Evolutionary conservation across 2,113 vertebrate genomes (phyloP), one percentile per base, ranked within the genome.

Genomic region (Porphyrio hochstetteri): DNA sequence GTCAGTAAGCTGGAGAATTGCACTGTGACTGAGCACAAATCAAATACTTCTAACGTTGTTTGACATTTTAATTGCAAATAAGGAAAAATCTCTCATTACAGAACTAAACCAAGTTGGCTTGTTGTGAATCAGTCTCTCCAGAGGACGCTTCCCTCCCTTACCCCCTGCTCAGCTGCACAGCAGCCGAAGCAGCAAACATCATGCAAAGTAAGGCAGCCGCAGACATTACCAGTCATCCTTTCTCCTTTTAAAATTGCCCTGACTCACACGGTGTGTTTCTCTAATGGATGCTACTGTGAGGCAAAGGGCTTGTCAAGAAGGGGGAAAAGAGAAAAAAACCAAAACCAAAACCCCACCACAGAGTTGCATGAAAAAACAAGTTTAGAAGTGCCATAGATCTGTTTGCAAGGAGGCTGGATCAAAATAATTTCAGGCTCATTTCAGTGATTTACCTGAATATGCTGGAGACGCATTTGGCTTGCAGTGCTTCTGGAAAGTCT

Each of bases 21-120:
- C 27, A 23, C 35, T 91, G 65, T 82, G 78, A 92, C 64, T 46
- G 50, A 89, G 59, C 48, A 81, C 74, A 93, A 77, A 97, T 94
- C 90, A 95, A 60, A 93, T 77, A 33, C 64, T 27, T 69, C 79
- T 86, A 91, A 72, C 12, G 9, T 84, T 91, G 91, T 80, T 80
- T 89, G 93, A 92, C 71, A 88, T 96, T 70, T 88, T 80, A 96
- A 88, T 85, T 94, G 82, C 57, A 95, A 92, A 84, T 75, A 77
- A 84, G 81, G 46, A 86, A 85, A 81, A 35, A 42, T 5, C 40
- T 87, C 86, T 94, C 88, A 60, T 86, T 91, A 65, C 21, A n/a
- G 59, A 93, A 82, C 53, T 63, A 35, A 92, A 91, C 65, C 44
- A 89, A 87, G 70, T 29, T 36, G 44, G 38, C 52, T 92, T 63